These are phyloP conservation scores for Oryzias woworae DNA, from an alignment of 2,113 vertebrate species.

Conservation along the genomic window DNA sequence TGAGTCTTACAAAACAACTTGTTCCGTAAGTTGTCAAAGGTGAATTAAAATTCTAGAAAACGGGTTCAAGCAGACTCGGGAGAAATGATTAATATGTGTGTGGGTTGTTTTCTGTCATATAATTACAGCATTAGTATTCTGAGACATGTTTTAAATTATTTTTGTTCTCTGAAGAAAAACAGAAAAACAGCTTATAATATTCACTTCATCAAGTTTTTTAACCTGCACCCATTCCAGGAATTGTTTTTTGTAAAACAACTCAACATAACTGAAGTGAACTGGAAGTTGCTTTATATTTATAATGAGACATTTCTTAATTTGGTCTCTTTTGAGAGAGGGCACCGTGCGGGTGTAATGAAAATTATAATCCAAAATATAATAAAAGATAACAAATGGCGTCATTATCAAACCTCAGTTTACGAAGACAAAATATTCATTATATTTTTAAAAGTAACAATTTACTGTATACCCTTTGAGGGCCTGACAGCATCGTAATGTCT, in stretches of 20 bases:
- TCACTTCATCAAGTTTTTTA: too few relatives aligned
- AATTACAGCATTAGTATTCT: background rate
- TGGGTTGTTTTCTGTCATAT: conserved; percentile 14
- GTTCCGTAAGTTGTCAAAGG: conserved; percentile 1
- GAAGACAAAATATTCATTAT: conserved; percentile 9
- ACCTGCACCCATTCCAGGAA: too few relatives aligned
- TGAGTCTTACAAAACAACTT: conserved; percentile 6
- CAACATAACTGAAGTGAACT: too few relatives aligned
- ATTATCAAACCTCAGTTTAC: conserved; percentile 1
- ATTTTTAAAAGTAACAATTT: conserved; percentile 24
- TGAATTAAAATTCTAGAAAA: conserved; percentile 23
- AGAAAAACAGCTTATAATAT: too few relatives aligned
- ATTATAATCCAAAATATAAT: conserved; percentile 1
- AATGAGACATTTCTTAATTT: too few relatives aligned
- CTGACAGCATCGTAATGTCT: conserved; percentile 40
- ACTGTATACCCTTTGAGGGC: conserved; percentile 14
- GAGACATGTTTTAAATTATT: conserved; percentile 15
- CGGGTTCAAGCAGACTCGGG: conserved; percentile 5
- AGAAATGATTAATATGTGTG: conserved; percentile 10
- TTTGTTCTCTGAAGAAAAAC: background rate
- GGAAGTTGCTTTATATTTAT: too few relatives aligned
- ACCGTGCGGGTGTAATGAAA: background rate
- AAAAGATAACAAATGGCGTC: conserved; percentile 18
- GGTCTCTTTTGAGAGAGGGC: too few relatives aligned
- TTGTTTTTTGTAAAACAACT: too few relatives aligned